Base-by-base conservation (phyloP, 2,888 invertebrate genomes). In the Eledone cirrhosa region DNA sequence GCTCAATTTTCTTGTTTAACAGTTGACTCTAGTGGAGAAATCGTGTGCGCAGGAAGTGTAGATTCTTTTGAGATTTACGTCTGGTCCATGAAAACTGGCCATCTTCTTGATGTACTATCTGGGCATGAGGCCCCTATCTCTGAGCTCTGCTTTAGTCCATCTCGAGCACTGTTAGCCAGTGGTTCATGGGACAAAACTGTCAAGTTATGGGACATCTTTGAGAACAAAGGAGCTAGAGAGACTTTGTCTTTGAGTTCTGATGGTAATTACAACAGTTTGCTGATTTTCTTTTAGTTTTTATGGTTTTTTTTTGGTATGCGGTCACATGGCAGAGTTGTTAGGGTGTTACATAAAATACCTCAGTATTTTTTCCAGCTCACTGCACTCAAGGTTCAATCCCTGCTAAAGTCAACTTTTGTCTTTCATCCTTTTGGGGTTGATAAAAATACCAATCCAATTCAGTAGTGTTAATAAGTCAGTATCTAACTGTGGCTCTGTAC, bases 181-280 rank as follows among this genome's bases (percentile, higher is more conserved):
- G 95, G 94, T 4, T 97, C 97, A 31, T 99, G 99, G 98, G 99
- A 99, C 91, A 95, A 95, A 91, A 95, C 96, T 0, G 92, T 98
- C 4, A 93, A 94, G 86, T 92, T 99, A 76, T 99, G 99, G 98
- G 95, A 97, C 91, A 95, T 97, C 11, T 93, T 98, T 65, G 90
- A 90, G 79, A 93, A 92, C 85, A 95, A 94, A 80, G 94, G 95
- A 0, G 93, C 94, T 11, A 94, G 95, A 85, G 98, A 98, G 92
- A 94, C 95, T 0, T 93, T 98, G 67, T 93, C 93, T 81, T 91
- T 98, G 16, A 91, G 93, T 0, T 92, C 95, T 0, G 98, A 98
- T 91, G 93, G 92, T 92, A 81, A 81, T 84, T 67, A 48, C 7
- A 11, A 7, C 27, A 19, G 27, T 19, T 31, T 24, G 13, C 22